Evolutionary conservation across 2,888 invertebrate species (phyloP).

Genomic region (Eupithecia tripunctaria): DNA sequence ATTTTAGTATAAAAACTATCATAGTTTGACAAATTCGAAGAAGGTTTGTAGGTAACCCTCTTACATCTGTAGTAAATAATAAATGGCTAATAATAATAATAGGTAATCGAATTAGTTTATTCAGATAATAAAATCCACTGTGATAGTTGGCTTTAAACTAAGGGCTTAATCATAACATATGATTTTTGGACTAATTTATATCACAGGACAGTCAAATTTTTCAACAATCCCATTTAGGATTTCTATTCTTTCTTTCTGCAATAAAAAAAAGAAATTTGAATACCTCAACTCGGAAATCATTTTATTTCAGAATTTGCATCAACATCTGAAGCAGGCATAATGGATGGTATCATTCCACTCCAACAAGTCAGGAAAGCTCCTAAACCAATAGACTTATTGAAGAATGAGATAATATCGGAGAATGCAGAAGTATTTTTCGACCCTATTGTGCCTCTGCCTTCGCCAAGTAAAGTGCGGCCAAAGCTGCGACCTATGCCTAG

Average conservation of each 20-base stretch:
- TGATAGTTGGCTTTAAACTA: too few species aligned
- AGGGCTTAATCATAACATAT: too few species aligned
- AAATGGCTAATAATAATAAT: too few species aligned
- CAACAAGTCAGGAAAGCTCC: slow-evolving; percentile 58
- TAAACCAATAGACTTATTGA: slow-evolving; percentile 70
- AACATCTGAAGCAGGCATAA: slow-evolving; percentile 65
- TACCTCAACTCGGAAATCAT: neutral
- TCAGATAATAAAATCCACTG: too few species aligned
- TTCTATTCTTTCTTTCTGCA: neutral
- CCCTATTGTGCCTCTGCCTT: slow-evolving; percentile 81
- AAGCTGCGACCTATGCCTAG: slow-evolving; percentile 88
- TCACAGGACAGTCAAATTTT: too few species aligned
- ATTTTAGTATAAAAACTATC: too few species aligned
- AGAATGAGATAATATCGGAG: slow-evolving; percentile 77
- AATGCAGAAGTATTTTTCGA: slow-evolving; percentile 78
- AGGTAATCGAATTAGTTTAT: too few species aligned
- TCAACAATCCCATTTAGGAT: too few species aligned
- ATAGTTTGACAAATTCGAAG: too few species aligned
- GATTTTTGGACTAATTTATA: too few species aligned
- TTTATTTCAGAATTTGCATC: slow-evolving; percentile 63
- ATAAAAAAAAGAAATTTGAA: neutral
- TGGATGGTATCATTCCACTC: slow-evolving; percentile 77
- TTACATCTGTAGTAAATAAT: too few species aligned
- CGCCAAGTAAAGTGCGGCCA: slow-evolving; percentile 86
- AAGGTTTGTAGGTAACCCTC: too few species aligned